Conservation (phyloP, 1,140 invertebrate genomes). For the Drosophila obscura region DNA sequence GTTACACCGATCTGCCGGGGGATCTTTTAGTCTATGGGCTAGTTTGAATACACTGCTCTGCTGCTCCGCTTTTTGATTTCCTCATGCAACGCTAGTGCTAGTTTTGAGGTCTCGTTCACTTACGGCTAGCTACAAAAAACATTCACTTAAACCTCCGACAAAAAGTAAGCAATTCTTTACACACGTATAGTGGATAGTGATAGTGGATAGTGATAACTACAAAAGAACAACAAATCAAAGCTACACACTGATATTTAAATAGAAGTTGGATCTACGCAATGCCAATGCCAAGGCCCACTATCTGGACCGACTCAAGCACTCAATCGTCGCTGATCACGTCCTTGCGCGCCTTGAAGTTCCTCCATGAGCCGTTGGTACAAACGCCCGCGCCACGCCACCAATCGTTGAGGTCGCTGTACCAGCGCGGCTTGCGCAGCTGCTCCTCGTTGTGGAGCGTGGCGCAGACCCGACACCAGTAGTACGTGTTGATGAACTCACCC, state of each 20-base stretch:
- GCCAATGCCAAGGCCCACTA: constrained; percentile 64
- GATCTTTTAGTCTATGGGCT: constrained; percentile 72
- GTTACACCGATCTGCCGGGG: constrained; percentile 68
- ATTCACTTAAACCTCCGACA: constrained; percentile 31
- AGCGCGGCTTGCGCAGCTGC: constrained; percentile 85
- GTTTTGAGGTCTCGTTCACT: constrained; percentile 19
- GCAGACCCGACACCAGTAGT: constrained; percentile 97
- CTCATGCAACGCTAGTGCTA: background rate
- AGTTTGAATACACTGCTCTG: constrained; percentile 49
- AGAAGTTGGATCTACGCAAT: constrained; percentile 52
- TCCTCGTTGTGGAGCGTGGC: constrained; percentile 92
- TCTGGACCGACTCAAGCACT: constrained; percentile 58
- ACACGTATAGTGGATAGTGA: constrained; percentile 19
- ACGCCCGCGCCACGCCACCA: constrained; percentile 93
- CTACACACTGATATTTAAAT: constrained; percentile 23
- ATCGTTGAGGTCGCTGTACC: constrained; percentile 92
- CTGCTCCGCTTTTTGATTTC: constrained; percentile 13
- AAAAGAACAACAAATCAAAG: constrained; percentile 48
- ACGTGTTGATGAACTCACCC: constrained; percentile 97
- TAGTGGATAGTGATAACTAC: constrained; percentile 25
- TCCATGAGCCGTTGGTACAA: constrained; percentile 89
- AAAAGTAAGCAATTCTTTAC: constrained; percentile 40
- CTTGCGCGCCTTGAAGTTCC: constrained; percentile 85
- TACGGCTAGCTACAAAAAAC: constrained; percentile 45
- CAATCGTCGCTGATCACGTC: constrained; percentile 83